These are phyloP conservation scores for Maccullochella peelii DNA, from an alignment of 2,113 vertebrate species.

Conservation along the genomic window DNA sequence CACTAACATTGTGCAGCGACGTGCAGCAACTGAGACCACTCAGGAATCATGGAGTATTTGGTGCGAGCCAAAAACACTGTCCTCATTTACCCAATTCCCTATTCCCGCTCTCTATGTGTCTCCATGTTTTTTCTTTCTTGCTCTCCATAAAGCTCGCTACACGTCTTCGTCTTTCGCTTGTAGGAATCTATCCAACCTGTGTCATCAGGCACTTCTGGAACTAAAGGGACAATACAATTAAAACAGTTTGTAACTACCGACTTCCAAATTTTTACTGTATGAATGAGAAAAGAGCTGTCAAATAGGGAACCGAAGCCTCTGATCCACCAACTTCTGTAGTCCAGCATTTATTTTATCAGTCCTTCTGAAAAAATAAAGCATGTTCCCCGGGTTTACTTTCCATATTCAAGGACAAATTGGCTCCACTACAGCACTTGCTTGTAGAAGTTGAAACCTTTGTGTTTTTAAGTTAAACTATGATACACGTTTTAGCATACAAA, in stretches of 20 bases:
- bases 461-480: too few species aligned
- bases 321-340: not conserved
- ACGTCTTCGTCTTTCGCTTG: not conserved
- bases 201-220: not conserved
- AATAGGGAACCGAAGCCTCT: not conserved
- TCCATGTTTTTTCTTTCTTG: not conserved
- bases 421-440: too few species aligned
- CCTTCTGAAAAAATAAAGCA: not conserved
- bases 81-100: conserved; percentile 27
- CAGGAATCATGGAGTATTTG: conserved; percentile 8
- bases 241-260: not conserved
- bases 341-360: not conserved
- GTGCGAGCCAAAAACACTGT: conserved; percentile 27
- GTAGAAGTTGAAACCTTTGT: too few species aligned
- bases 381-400: too few species aligned
- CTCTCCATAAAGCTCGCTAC: not conserved
- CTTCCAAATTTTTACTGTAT: not conserved
- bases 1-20: conserved; percentile 17
- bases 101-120: not conserved
- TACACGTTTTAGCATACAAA: not conserved
- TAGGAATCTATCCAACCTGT: not conserved
- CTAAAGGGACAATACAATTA: not conserved
- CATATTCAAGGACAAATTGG: too few species aligned
- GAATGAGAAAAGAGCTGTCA: not conserved
- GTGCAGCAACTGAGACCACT: conserved; percentile 12